Conservation (phyloP, 1,140 invertebrate genomes). For the Penaeus japonicus region DNA sequence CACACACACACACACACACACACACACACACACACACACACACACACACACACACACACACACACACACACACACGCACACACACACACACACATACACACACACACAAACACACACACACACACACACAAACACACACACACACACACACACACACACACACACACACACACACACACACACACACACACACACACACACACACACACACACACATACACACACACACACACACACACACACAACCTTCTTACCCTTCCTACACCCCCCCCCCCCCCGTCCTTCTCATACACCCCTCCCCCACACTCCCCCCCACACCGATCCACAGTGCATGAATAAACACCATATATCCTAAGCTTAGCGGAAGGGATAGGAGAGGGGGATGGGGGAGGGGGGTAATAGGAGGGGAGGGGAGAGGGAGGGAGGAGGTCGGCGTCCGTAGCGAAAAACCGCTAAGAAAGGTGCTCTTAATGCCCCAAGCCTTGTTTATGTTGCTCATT, state of each 20-base stretch:
- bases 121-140: constrained; percentile 9
- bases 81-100: neutral
- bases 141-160: constrained; percentile 8
- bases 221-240: constrained; percentile 20
- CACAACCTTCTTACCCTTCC: neutral
- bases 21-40: constrained; percentile 7
- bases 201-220: constrained; percentile 27
- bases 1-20: constrained; percentile 28
- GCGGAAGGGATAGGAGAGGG: neutral
- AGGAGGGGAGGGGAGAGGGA: neutral
- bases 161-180: constrained; percentile 27
- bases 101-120: constrained; percentile 28
- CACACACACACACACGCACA: constrained; percentile 11
- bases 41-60: constrained; percentile 28
- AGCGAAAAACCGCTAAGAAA: neutral
- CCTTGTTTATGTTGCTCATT: too few species aligned
- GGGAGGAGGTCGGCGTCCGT: neutral
- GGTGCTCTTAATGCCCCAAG: too few species aligned
- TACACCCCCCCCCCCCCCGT: neutral
- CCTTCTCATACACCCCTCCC: neutral
- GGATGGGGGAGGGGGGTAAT: neutral
- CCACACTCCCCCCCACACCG: neutral
- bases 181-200: constrained; percentile 11
- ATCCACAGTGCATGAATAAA: neutral
- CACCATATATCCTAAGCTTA: neutral